Evolutionary conservation across 2,113 vertebrate genomes (phyloP).

Genomic region (Uria aalge): DNA sequence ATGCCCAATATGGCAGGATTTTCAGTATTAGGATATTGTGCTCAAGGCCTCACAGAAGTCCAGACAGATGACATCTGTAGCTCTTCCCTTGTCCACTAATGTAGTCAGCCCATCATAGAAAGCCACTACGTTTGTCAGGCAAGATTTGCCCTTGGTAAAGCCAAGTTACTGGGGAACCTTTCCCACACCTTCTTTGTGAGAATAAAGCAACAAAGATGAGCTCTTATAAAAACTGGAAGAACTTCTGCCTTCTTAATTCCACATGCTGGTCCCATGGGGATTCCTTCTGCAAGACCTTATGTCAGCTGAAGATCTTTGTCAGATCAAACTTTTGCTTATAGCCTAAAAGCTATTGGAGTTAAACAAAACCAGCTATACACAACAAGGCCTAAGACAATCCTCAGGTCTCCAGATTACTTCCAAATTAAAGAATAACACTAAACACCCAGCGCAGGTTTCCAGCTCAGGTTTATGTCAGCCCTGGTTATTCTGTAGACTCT

Average conservation of each 20-base stretch:
- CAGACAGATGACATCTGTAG: background rate
- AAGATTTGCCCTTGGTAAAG: background rate
- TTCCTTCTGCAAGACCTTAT: background rate
- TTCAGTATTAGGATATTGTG: fast-evolving
- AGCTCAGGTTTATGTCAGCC: background rate
- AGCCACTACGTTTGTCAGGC: background rate
- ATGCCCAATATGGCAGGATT: background rate
- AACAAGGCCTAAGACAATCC: background rate
- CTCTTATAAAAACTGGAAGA: background rate
- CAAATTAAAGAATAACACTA: background rate
- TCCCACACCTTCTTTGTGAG: background rate
- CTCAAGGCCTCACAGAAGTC: background rate
- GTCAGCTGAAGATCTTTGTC: background rate
- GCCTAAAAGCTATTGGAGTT: background rate
- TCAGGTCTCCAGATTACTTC: background rate
- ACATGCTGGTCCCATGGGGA: background rate
- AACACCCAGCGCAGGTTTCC: background rate
- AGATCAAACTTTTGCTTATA: background rate
- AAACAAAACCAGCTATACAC: background rate
- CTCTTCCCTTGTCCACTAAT: background rate
- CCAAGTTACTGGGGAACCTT: background rate
- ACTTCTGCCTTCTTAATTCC: background rate
- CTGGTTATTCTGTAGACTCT: background rate
- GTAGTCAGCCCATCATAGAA: background rate
- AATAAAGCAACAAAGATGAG: background rate